Percentiles rank a stretch among this genome's conserved stretches.
Evolutionary conservation across 1,140 invertebrate genomes (phyloP).

Genomic region (Centruroides sculpturatus): DNA sequence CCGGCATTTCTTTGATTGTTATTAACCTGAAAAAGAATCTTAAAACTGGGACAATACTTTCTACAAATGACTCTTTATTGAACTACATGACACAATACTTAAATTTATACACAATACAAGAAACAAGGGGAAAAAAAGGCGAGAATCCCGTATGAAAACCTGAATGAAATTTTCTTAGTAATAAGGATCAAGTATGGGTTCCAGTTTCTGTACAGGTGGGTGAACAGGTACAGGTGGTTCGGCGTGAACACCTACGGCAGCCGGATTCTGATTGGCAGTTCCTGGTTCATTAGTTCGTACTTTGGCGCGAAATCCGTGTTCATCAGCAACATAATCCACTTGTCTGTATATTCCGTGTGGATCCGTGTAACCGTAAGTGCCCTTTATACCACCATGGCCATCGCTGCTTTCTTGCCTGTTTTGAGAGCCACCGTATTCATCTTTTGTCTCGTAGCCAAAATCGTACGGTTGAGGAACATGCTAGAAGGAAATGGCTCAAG

Average conservation of each 20-base stretch:
- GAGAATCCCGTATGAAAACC: no score
- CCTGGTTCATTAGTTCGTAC: slow-evolving; percentile 14
- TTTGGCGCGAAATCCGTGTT: slow-evolving; percentile 15
- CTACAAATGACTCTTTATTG: no score
- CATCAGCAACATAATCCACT: slow-evolving; percentile 17
- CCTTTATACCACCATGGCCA: slow-evolving; percentile 12
- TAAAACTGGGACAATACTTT: no score
- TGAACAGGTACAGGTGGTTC: not conserved
- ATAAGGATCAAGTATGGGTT: no score
- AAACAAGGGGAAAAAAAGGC: no score
- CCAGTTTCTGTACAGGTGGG: no score
- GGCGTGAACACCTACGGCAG: not conserved
- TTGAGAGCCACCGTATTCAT: slow-evolving; percentile 17
- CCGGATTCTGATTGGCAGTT: slow-evolving; percentile 9
- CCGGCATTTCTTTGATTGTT: no score
- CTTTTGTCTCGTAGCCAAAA: slow-evolving; percentile 16
- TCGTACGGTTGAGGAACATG: slow-evolving; percentile 12
- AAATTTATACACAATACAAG: no score
- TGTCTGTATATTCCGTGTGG: slow-evolving; percentile 10
- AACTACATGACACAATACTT: no score
- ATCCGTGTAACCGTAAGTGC: slow-evolving; percentile 15
- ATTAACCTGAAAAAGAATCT: no score
- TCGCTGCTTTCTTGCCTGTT: slow-evolving; percentile 14
- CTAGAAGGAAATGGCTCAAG: no score
- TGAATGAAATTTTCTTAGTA: no score